These are phyloP conservation scores for Eupristina koningsbergeri DNA, from an alignment of 1,140 invertebrate species.

Conservation along the genomic window DNA sequence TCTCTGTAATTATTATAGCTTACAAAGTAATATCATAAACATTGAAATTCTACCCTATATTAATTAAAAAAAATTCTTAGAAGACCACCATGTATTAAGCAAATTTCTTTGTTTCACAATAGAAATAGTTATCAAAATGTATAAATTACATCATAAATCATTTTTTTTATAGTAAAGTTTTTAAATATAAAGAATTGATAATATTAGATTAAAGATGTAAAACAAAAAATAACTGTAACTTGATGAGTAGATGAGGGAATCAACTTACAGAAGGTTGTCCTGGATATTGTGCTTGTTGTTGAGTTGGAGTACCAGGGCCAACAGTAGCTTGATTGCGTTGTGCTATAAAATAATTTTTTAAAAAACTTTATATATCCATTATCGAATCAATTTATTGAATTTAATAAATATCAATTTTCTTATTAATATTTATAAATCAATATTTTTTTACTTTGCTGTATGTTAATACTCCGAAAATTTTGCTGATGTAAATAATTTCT, in stretches of 20 bases:
- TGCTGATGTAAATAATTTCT: too few relatives aligned
- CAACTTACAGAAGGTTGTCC: slow-evolving; percentile 55
- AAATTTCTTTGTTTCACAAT: not conserved
- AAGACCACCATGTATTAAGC: slow-evolving; percentile 5
- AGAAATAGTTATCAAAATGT: not conserved
- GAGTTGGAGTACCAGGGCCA: slow-evolving; percentile 22
- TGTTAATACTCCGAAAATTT: too few relatives aligned
- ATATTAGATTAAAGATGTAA: not conserved
- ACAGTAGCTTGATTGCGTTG: slow-evolving; percentile 33
- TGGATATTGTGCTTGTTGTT: slow-evolving; percentile 45
- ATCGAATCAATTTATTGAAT: too few relatives aligned
- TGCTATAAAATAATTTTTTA: not conserved
- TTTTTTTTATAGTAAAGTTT: not conserved
- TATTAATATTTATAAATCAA: too few relatives aligned
- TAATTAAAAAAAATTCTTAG: not conserved
- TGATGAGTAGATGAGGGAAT: not conserved
- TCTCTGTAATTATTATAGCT: too few relatives aligned
- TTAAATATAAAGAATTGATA: slow-evolving; percentile 3
- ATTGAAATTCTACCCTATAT: not conserved
- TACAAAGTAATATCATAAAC: too few relatives aligned
- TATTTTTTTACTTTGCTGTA: too few relatives aligned
- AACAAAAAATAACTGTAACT: slow-evolving; percentile 13
- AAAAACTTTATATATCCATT: too few relatives aligned
- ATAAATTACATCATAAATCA: not conserved
- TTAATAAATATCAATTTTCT: too few relatives aligned